A percentile compares a stretch with the other conserved stretches of the same genome.
Evolutionary conservation across 1,140 invertebrate genomes (phyloP).

Genomic region (Brachionus paranguensis): DNA sequence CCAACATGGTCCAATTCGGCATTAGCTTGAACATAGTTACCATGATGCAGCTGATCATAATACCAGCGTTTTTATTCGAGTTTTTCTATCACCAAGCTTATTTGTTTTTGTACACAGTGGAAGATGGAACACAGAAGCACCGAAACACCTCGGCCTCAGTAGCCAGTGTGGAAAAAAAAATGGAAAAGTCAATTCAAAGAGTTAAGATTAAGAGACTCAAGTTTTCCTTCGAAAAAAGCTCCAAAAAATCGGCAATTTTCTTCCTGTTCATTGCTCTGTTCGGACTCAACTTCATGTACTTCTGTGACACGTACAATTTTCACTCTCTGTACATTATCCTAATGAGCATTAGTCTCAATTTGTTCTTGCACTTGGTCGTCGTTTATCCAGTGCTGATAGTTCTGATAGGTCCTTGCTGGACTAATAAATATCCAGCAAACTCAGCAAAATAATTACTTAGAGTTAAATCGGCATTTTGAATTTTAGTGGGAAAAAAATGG

Average conservation of each 20-base stretch:
- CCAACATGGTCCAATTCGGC: conserved; percentile 5
- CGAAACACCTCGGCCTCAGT: not conserved
- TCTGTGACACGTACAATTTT: conserved; percentile 31
- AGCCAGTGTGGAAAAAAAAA: not conserved
- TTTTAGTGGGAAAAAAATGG: too few species aligned
- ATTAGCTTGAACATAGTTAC: conserved; percentile 17
- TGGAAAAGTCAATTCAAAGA: not conserved
- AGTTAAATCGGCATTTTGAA: not conserved
- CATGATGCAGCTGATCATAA: conserved; percentile 3
- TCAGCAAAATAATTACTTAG: not conserved
- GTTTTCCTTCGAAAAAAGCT: conserved; percentile 22
- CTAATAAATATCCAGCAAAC: not conserved
- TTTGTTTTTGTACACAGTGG: conserved; percentile 17
- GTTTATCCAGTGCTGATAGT: conserved; percentile 10
- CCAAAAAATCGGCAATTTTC: conserved; percentile 1
- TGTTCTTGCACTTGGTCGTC: not conserved
- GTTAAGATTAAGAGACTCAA: not conserved
- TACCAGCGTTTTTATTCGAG: conserved; percentile 34
- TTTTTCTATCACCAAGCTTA: conserved; percentile 32
- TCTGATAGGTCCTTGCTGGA: not conserved
- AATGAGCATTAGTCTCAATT: conserved; percentile 31
- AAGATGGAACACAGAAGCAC: not conserved
- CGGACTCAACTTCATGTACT: conserved; percentile 11
- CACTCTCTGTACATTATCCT: not conserved
- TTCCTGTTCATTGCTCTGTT: conserved; percentile 11